Evolutionary conservation across 2,113 vertebrate species (phyloP), one percentile per base, ranked within the genome.

Genomic region (Seriola dumerili): DNA sequence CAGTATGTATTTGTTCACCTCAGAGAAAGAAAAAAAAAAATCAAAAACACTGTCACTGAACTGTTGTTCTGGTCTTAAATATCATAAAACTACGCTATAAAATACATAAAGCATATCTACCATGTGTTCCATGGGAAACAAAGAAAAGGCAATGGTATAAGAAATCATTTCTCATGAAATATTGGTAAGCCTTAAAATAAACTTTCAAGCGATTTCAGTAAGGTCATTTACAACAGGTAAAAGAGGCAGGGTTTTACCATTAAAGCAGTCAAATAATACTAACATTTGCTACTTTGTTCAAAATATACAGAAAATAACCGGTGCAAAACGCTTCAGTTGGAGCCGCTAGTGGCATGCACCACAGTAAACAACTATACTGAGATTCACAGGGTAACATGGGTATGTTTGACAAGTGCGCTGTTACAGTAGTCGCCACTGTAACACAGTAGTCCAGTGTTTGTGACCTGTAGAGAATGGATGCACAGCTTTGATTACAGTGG

Each of bases 281-380:
- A 92, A 91, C 78, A 92, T 93, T 85, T 86, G 66, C 91, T 94
- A 90, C 65, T 91, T 88, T 94, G 93, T 94, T 95, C 93, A 96
- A 96, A 96, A 96, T 95, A 91, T 95, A 97, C 94, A 96, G 93
- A 95, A 90, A 90, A 85, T 13, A 70, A 87, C 64, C 19, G 95
- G 96, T 96, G 96, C 95, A 96, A 92, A 90, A 90, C 21, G 71
- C 94, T 95, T 92, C 82, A 78, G 79, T 80, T 85, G 57, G 52
- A 88, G 89, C 93, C 84, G 91, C 91, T 83, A 91, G 95, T 95
- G 92, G 92, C 90, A 88, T 92, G 85, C 93, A 92, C 92, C 94
- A 95, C 82, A 23, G 95, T 95, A 96, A 96, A 96, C 95, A 94
- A 85, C 90, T 93, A 85, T 54, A 94, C 93, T 94, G 93, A 94